Evolutionary conservation across 2,113 vertebrate species (phyloP), one percentile per base, ranked within the genome.

Genomic region (Emberiza fucata): DNA sequence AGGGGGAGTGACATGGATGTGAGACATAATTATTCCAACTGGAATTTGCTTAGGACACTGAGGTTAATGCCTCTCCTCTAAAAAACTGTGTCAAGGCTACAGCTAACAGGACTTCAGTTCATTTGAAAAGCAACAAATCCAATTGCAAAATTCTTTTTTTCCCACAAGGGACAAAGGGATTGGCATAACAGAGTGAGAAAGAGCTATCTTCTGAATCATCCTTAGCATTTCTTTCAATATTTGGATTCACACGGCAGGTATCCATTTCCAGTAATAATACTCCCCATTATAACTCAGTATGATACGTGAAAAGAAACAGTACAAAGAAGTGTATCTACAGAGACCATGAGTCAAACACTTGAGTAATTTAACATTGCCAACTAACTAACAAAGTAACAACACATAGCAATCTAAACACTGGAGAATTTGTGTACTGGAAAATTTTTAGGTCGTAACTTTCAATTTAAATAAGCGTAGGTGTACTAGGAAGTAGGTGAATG

Each of bases 11-110:
- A 91, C 59, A 91, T 20, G 59, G 70, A 86, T 77, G 51, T 69
- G 68, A 92, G 63, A 94, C 47, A 35, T 51, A 88, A 95, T 95
- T 96, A 94, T 44, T 90, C 75, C 90, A 88, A 88, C 59, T 70
- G 42, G 84, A 94, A 91, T 95, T 80, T 97, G 66, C 76, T 93
- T 70, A 57, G 84, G 63, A 95, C 40, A 50, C 42, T 39, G 53
- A 92, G 84, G 86, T 96, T 94, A 95, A 91, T 35, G 56, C 81
- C 66, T 86, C 53, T 87, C 50, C 28, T 84, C 50, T 69, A 44
- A 50, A 54, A 92, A 93, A 91, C 8, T 80, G 42, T 96, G 50
- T 45, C 78, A 89, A 92, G 31, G 51, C 57, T 87, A 72, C 19
- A 80, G 57, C 33, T 82, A 59, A 91, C 51, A 77, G 33, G 75